A percentile compares a stretch with the other conserved stretches of the same genome.
These are phyloP conservation scores for Esperia sulphurella DNA, from an alignment of 2,888 invertebrate genomes.

Conservation along the genomic window DNA sequence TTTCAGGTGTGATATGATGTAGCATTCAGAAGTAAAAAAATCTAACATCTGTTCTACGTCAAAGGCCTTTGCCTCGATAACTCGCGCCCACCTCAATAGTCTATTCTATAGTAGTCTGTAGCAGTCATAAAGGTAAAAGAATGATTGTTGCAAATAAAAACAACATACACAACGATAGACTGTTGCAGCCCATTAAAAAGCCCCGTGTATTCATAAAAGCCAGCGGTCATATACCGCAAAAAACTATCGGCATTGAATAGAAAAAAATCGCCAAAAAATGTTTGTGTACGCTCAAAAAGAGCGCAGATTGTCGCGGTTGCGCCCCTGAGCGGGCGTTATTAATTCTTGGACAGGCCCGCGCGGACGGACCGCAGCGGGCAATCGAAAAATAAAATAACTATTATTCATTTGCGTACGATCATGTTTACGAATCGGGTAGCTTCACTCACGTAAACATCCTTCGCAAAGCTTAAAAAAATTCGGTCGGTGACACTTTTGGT, in stretches of 20 bases:
- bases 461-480: no score
- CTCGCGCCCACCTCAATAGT: no score
- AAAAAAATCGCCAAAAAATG: constrained; percentile 48
- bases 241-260: constrained; percentile 70
- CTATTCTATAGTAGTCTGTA: no score
- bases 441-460: constrained; percentile 32
- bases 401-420: constrained; percentile 65
- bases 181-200: constrained; percentile 30
- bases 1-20: no score
- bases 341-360: constrained; percentile 67
- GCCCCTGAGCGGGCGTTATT: constrained; percentile 56
- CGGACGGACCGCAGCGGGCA: constrained; percentile 57
- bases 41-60: no score
- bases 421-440: constrained; percentile 50
- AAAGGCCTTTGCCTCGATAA: no score
- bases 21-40: no score
- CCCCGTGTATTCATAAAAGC: constrained; percentile 17
- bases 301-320: constrained; percentile 71
- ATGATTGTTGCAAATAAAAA: neutral
- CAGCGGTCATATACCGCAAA: constrained; percentile 62
- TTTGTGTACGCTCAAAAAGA: constrained; percentile 57
- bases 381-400: constrained; percentile 77
- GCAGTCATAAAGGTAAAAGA: no score
- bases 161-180: constrained; percentile 2
- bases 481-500: no score